These are phyloP conservation scores for Hypena proboscidalis DNA, from an alignment of 2,888 invertebrate species.

Conservation along the genomic window DNA sequence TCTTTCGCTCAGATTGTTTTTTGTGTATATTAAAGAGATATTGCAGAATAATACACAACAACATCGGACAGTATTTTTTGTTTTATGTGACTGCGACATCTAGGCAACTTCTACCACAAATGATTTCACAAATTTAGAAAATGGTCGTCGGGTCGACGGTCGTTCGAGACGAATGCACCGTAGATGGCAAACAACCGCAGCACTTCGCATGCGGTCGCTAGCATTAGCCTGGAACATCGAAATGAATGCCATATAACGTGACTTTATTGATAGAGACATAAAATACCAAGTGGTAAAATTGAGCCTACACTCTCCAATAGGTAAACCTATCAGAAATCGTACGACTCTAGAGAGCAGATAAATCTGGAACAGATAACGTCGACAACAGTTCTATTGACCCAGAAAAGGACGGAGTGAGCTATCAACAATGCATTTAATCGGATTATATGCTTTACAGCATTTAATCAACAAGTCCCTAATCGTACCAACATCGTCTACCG, in stretches of 20 bases:
- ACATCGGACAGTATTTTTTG: conserved; percentile 4
- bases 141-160: conserved; percentile 57
- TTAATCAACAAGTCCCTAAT: conserved; percentile 66
- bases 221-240: conserved; percentile 58
- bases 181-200: conserved; percentile 65
- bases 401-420: conserved; percentile 51
- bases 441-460: conserved; percentile 65
- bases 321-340: conserved; percentile 33
- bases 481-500: conserved; percentile 65
- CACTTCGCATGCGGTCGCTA: conserved; percentile 62
- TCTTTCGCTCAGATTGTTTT: no score
- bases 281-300: conserved; percentile 33
- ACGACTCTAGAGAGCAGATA: conserved; percentile 37
- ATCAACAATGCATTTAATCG: conserved; percentile 60
- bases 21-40: no score
- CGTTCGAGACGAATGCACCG: conserved; percentile 67
- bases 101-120: conserved; percentile 1
- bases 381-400: conserved; percentile 47
- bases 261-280: conserved; percentile 49
- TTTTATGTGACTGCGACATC: neutral
- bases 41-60: no score
- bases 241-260: conserved; percentile 56
- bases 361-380: conserved; percentile 39
- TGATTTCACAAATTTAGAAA: conserved; percentile 51
- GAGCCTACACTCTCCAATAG: conserved; percentile 30